Percentiles rank a stretch among this genome's conserved stretches.
phyloP scores from a whole-genome alignment of 2,113 vertebrate genomes.

The Mormoops blainvillei region DNA sequence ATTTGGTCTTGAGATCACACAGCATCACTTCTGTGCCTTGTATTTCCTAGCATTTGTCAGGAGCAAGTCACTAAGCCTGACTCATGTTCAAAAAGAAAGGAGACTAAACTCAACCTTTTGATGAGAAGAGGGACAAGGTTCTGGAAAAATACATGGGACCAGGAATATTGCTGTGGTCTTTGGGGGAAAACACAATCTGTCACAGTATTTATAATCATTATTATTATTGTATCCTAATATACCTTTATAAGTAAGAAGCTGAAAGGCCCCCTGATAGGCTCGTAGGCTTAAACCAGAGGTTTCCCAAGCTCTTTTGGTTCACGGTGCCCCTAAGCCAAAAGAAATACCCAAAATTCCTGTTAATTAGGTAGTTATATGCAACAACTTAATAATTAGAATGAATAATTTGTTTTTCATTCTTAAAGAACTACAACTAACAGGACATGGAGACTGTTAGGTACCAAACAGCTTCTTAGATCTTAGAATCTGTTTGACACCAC shows the following conservation, averaged over 20 bases:
- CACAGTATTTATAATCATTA: background rate
- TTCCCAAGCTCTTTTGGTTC: background rate
- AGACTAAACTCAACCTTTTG: background rate
- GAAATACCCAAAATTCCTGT: background rate
- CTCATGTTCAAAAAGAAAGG: background rate
- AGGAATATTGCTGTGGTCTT: background rate
- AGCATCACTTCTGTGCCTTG: too few species aligned
- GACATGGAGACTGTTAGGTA: background rate
- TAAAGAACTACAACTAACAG: background rate
- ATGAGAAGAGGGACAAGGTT: background rate
- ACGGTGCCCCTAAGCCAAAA: background rate
- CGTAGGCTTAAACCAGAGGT: background rate
- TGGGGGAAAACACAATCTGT: background rate
- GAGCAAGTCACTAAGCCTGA: background rate
- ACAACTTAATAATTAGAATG: background rate
- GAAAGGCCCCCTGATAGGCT: background rate
- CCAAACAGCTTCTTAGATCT: background rate
- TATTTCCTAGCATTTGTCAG: background rate
- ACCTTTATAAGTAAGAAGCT: background rate
- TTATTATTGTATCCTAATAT: background rate
- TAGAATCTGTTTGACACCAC: background rate
- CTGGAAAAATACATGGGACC: background rate
- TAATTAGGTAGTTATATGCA: background rate
- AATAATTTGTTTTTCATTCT: background rate
- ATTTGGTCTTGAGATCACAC: background rate